These are phyloP conservation scores for Sepioteuthis lessoniana DNA, from an alignment of 2,888 invertebrate genomes.

Conservation along the genomic window DNA sequence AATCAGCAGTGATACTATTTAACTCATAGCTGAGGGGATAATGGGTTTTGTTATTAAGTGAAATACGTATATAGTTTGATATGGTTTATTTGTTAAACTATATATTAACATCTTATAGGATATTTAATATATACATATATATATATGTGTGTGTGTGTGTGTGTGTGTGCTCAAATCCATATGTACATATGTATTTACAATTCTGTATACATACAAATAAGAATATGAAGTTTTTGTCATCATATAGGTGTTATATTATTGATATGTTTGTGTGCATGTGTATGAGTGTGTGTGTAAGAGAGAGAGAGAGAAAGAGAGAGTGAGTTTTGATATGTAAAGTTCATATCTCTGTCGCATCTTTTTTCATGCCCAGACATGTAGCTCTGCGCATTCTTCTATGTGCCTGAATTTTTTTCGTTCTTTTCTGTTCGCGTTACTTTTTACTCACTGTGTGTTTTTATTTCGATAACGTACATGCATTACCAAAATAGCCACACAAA, in stretches of 20 bases:
- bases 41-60: no score
- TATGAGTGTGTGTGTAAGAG: no score
- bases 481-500: not conserved
- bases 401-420: no score
- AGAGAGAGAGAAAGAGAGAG: no score
- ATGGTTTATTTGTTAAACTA: no score
- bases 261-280: no score
- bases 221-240: not conserved
- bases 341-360: not conserved
- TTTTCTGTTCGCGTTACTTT: not conserved
- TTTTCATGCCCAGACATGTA: not conserved
- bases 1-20: no score
- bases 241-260: no score
- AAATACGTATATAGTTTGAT: no score
- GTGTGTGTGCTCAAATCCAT: not conserved
- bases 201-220: not conserved
- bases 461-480: not conserved
- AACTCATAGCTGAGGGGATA: no score
- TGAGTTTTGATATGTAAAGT: no score
- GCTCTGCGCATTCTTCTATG: not conserved
- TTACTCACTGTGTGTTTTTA: not conserved
- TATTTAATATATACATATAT: constrained; percentile 33
- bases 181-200: not conserved
- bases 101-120: no score
- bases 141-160: not conserved